These are phyloP conservation scores for Brachyopa scutellaris DNA, from an alignment of 2,888 invertebrate species.

Conservation along the genomic window DNA sequence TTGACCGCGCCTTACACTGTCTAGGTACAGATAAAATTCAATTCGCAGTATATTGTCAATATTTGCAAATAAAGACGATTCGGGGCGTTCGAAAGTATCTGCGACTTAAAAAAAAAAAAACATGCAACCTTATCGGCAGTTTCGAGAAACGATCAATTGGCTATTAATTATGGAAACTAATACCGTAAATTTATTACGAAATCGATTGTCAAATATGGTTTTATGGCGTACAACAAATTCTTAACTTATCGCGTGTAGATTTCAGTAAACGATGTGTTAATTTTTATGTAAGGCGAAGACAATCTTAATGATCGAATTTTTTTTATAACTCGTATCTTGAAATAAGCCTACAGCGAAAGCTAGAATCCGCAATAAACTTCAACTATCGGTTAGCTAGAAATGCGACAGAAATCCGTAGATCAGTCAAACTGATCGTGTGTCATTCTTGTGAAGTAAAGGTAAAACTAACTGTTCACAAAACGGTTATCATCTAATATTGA, in stretches of 20 bases:
- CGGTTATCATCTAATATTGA: slow-evolving; percentile 38
- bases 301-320: slow-evolving; percentile 48
- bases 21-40: background rate
- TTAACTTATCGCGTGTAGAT: slow-evolving; percentile 53
- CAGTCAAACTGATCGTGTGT: background rate
- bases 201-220: slow-evolving; percentile 41
- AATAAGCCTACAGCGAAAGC: background rate
- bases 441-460: background rate
- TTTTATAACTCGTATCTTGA: slow-evolving; percentile 17
- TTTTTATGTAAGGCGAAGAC: slow-evolving; percentile 48
- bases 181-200: slow-evolving; percentile 52
- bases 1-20: background rate
- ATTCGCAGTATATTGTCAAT: slow-evolving; percentile 13
- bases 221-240: slow-evolving; percentile 35
- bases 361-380: too few relatives aligned
- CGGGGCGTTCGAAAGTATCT: background rate
- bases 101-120: background rate
- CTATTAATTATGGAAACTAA: slow-evolving; percentile 45
- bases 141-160: slow-evolving; percentile 31
- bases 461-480: background rate
- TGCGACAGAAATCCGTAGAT: background rate
- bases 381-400: too few relatives aligned
- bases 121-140: slow-evolving; percentile 2
- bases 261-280: slow-evolving; percentile 57
- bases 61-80: slow-evolving; percentile 14